phyloP scores from a whole-genome alignment of 2,113 vertebrate species.

The Phrynosoma blainvillii region DNA sequence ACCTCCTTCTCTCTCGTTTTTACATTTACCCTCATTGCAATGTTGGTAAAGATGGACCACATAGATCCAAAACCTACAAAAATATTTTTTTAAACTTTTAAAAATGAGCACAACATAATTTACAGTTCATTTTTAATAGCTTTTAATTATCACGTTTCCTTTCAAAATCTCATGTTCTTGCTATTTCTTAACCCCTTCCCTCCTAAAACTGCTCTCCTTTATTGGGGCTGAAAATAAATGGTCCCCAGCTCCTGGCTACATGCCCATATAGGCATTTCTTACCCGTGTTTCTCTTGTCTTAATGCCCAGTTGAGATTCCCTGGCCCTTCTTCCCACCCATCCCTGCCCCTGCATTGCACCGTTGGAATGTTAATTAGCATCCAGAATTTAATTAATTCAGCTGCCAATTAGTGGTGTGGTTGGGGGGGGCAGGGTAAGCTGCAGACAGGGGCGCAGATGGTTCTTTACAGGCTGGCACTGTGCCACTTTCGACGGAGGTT shows the following conservation, averaged over 20 bases:
- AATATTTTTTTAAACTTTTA: neutral
- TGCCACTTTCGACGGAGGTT: slow-evolving; percentile 63
- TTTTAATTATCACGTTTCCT: neutral
- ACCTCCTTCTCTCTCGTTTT: neutral
- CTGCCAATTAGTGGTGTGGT: slow-evolving; percentile 70
- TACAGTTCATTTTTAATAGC: neutral
- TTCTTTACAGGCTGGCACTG: slow-evolving; percentile 65
- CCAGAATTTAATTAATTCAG: slow-evolving; percentile 74
- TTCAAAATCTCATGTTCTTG: neutral
- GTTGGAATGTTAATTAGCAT: slow-evolving; percentile 76
- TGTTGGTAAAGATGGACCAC: neutral
- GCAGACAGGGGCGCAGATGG: slow-evolving; percentile 73
- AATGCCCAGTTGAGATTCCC: neutral
- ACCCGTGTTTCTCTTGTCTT: neutral
- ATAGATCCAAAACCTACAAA: too few species aligned
- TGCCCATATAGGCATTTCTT: neutral
- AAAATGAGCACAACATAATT: neutral
- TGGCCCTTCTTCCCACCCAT: slow-evolving; percentile 21
- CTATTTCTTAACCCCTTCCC: neutral
- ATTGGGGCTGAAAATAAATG: too few species aligned
- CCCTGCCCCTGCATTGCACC: slow-evolving; percentile 56
- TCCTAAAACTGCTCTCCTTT: neutral
- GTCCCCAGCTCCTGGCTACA: too few species aligned
- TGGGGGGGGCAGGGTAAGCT: slow-evolving; percentile 42
- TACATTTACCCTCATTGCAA: too few species aligned